Percentiles rank a stretch among this genome's conserved stretches.
Conservation (phyloP, 2,797 vertebrate species). For the Sylvia borin region DNA sequence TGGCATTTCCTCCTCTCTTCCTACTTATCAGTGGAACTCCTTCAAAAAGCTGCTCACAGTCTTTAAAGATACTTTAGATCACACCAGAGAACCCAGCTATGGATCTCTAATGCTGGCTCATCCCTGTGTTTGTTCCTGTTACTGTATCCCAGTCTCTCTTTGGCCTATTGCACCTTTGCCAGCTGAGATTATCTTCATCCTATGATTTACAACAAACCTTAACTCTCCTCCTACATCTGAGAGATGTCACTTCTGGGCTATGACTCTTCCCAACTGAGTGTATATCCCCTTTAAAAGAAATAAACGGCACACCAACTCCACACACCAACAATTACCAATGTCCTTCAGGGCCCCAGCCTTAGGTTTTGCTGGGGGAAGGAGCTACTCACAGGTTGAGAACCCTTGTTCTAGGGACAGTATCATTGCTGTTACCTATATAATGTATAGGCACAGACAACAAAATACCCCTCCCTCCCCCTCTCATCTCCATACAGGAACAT, state of each 20-base stretch:
- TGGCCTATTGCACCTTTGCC: neutral
- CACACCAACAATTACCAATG: neutral
- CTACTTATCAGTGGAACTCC: neutral
- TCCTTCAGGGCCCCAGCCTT: neutral
- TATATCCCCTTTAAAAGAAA: neutral
- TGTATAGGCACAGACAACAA: neutral
- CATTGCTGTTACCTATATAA: neutral
- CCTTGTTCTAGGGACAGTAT: slow-evolving; percentile 20
- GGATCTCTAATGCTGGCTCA: neutral
- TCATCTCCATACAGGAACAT: neutral
- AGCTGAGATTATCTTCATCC: neutral
- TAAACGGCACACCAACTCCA: neutral
- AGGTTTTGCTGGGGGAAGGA: neutral
- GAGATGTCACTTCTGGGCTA: neutral
- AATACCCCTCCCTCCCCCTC: neutral
- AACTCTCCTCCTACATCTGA: neutral
- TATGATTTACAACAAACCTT: neutral
- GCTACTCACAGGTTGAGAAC: slow-evolving; percentile 50
- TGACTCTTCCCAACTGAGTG: neutral
- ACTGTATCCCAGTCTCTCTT: neutral
- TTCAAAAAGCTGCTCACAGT: neutral
- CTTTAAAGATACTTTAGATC: neutral
- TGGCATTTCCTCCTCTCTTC: neutral
- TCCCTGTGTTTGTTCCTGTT: neutral
- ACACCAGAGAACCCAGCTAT: neutral